Percentiles rank a stretch among this genome's conserved stretches.
These are phyloP conservation scores for Phyllopteryx taeniolatus DNA, from an alignment of 2,113 vertebrate species.

Conservation along the genomic window DNA sequence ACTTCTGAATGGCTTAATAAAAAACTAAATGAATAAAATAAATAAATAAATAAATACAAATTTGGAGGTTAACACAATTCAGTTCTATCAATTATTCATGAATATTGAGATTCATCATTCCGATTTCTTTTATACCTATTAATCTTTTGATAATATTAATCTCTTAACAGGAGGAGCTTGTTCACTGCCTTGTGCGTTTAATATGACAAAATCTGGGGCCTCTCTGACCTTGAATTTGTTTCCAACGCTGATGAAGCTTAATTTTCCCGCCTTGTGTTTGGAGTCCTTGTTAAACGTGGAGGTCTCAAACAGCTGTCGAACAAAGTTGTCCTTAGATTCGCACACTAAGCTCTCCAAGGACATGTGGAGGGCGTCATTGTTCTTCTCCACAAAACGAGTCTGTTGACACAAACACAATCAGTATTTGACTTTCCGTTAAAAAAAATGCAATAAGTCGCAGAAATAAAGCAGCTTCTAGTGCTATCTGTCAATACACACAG, in stretches of 20 bases:
- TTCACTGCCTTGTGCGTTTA: background rate
- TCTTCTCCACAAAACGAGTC: constrained; percentile 98
- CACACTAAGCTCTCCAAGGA: constrained; percentile 93
- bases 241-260: constrained; percentile 96
- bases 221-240: constrained; percentile 97
- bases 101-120: background rate
- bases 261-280: constrained; percentile 96
- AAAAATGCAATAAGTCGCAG: background rate
- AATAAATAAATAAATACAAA: too few relatives aligned
- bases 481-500: background rate
- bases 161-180: background rate
- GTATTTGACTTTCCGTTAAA: background rate
- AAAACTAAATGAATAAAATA: too few relatives aligned
- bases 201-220: background rate
- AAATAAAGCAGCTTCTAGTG: background rate
- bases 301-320: constrained; percentile 91
- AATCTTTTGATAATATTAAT: background rate
- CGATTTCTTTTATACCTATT: background rate
- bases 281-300: constrained; percentile 86
- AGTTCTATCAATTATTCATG: too few relatives aligned
- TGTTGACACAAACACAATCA: constrained; percentile 53
- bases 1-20: too few relatives aligned
- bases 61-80: too few relatives aligned
- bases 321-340: constrained; percentile 95
- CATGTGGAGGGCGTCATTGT: constrained; percentile 98